Base-by-base conservation (phyloP, 2,888 invertebrate genomes). In the Drosophila falleni region DNA sequence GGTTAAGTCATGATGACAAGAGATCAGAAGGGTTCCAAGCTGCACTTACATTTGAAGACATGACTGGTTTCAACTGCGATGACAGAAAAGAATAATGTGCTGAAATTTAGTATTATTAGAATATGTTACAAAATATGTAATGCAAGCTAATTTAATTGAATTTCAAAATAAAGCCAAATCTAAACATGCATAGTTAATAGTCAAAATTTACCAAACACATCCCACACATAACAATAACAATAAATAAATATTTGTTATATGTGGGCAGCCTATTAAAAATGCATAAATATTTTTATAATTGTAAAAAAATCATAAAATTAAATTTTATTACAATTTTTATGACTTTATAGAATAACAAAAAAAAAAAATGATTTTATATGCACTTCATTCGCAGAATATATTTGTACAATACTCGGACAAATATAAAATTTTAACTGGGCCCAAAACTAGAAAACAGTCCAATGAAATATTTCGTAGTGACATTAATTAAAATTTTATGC, bases 401-500 rank as follows among this genome's bases (percentile, higher is more conserved):
- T 55, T 19, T 23, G 29, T 29, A 26, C n/a, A 50, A 26, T 39
- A 50, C 29, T 42, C 47, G 15, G 3, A n/a, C 13, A 15, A 13
- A 11, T 47, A 33, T 44, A 19, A 19, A 33, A 35, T 54, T 44
- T 42, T 50, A 61, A 51, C n/a, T 29, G 60, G 46, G 37, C 39
- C 29, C 8, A 42, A 15, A 64, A 56, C 63, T 74, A 47, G 74
- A 64, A 64, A 64, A 73, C 41, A 64, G 47, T 70, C 61, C 56
- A 78, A 65, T 70, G 33, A 70, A 80, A 74, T 78, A 78, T 85
- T 85, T 74, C 60, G 67, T 77, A 71, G 88, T 77, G 86, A 86
- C 83, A 88, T 88, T 87, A 82, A 87, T 89, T 85, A 87, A 88
- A 86, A 86, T 80, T 87, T 75, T 74, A 89, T 88, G 79, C 74